Evolutionary conservation across 30 jellyfish, hydroid and myxozoan species (phyloP), one percentile per base, ranked within the genome.

Genomic region (Chironex yamaguchii): DNA sequence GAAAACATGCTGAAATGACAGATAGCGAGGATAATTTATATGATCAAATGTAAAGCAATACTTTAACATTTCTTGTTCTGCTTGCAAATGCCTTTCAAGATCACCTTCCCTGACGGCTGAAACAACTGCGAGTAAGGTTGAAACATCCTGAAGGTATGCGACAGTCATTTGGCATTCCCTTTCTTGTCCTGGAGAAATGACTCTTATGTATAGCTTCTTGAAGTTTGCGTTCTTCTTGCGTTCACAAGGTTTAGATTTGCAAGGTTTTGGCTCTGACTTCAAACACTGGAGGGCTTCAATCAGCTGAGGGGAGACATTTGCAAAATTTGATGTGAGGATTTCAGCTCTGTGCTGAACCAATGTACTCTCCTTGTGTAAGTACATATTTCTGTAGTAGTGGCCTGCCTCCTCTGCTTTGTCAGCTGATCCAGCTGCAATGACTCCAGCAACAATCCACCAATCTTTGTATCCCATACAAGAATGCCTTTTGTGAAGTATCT

Each of bases 371-470:
- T 83, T 70, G 82, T 83, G 93, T n/a, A 81, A 17, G 14, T 84
- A 42, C 91, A 65, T 81, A 48, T 65, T 81, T 23, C 76, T 9
- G 66, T 81, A 65, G 54, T 64, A 48, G 26, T 81, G 91, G 29
- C 85, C 85, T 0, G 63, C 91, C 62, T 81, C 85, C 2, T 12
- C 85, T 64, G 91, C 91, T 29, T 81, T 81, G 24, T 42, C 84
- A 2, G 76, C 76, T 1, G 85, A 64, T n/a, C 85, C 91, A 9
- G 65, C 49, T 42, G 91, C 91, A 3, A 81, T 66, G 1, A 34
- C 72, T 6, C 82, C 90, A 0, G 90, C 82, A 66, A 65, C 91
- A 1, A 49, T 65, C 91, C 91, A 81, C 85, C 84, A 81, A 26
- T 49, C 24, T 29, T 42, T 81, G 76, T 81, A 81, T 2, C 90